A percentile compares a stretch with the other conserved stretches of the same genome.
phyloP scores from a whole-genome alignment of 2,888 invertebrate species.

The Pristionchus entomophagus region DNA sequence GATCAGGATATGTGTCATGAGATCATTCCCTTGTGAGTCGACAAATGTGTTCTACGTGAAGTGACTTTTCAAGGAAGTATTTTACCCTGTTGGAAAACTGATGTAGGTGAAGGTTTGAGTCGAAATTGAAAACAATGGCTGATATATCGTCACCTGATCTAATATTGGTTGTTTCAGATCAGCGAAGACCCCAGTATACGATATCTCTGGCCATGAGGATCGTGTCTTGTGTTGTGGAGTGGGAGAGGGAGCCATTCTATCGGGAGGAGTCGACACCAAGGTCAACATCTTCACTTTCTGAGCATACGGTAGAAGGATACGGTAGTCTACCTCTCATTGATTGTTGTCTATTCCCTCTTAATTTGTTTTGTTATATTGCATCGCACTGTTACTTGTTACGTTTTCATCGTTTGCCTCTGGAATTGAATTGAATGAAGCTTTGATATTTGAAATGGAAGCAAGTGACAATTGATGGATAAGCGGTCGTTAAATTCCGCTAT shows the following conservation, averaged over 20 bases:
- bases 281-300: slow-evolving; percentile 81
- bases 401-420: not conserved
- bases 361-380: slow-evolving; percentile 22
- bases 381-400: slow-evolving; percentile 7
- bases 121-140: no score
- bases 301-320: not conserved
- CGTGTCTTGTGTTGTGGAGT: slow-evolving; percentile 83
- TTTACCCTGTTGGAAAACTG: no score
- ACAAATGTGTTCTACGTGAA: no score
- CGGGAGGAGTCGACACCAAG: slow-evolving; percentile 93
- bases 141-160: no score
- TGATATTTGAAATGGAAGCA: not conserved
- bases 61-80: no score
- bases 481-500: not conserved
- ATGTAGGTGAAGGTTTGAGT: no score
- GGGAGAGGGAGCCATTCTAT: slow-evolving; percentile 81
- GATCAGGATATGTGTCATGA: no score
- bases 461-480: not conserved
- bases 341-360: slow-evolving; percentile 10
- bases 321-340: not conserved
- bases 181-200: slow-evolving; percentile 91
- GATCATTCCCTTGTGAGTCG: no score
- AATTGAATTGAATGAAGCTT: not conserved
- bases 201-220: slow-evolving; percentile 93
- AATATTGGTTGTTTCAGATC: no score